phyloP scores from a whole-genome alignment of 2,113 vertebrate species.

The Amphiprion percula region DNA sequence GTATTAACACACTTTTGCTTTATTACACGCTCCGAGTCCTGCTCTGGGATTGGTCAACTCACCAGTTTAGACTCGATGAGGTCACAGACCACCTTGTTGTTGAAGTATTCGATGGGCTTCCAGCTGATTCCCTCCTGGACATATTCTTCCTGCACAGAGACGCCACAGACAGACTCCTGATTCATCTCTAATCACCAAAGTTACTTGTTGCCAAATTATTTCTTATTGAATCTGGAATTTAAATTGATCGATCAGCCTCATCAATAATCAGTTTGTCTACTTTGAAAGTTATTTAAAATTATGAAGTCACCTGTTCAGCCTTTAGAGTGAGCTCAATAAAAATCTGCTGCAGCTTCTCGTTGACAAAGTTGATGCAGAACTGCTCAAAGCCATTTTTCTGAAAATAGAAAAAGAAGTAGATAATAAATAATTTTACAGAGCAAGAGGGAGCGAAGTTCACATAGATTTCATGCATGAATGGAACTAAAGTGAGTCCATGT shows the following conservation, averaged over 20 bases:
- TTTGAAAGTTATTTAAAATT: too few species aligned
- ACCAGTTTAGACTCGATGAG: constrained; percentile 90
- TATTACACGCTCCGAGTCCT: neutral
- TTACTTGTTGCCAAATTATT: too few species aligned
- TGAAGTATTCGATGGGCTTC: constrained; percentile 89
- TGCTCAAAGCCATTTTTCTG: constrained; percentile 89
- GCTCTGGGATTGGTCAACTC: constrained; percentile 52
- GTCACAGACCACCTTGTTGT: constrained; percentile 90
- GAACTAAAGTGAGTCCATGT: too few species aligned
- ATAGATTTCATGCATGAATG: too few species aligned
- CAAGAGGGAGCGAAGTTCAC: too few species aligned
- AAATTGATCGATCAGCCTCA: too few species aligned
- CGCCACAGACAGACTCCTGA: too few species aligned
- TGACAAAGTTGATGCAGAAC: constrained; percentile 91
- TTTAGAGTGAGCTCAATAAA: constrained; percentile 89
- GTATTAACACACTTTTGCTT: too few species aligned
- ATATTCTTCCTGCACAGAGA: constrained; percentile 85
- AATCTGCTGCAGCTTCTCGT: constrained; percentile 90
- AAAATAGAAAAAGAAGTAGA: constrained; percentile 1
- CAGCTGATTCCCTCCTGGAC: constrained; percentile 88
- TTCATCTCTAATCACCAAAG: too few species aligned
- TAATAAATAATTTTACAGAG: neutral
- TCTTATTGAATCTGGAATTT: too few species aligned
- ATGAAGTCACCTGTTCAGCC: constrained; percentile 85
- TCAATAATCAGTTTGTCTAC: too few species aligned